A percentile compares a stretch with the other conserved stretches of the same genome.
phyloP scores from a whole-genome alignment of 2,797 vertebrate species.

The Amblyraja radiata region DNA sequence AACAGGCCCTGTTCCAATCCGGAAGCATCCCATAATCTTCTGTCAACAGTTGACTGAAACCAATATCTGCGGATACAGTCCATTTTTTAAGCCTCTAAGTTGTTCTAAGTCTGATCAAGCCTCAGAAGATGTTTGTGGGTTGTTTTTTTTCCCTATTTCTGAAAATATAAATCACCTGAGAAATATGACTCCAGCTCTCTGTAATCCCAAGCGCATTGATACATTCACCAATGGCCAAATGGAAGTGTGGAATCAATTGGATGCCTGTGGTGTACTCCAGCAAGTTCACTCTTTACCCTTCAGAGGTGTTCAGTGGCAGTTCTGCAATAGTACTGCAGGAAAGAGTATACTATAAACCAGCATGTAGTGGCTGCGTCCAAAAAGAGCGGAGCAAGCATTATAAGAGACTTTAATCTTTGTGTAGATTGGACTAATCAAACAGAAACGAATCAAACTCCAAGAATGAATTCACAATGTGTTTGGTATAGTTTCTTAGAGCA shows the following conservation, averaged over 20 bases:
- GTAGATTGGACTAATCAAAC: too few relatives aligned
- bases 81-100: conserved; percentile 11
- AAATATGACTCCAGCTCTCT: background rate
- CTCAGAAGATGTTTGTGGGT: background rate
- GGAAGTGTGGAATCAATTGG: background rate
- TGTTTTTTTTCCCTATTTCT: background rate
- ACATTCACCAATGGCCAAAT: background rate
- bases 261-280: background rate
- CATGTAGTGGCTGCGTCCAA: too few relatives aligned
- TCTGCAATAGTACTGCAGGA: background rate
- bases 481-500: too few relatives aligned
- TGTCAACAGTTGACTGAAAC: background rate
- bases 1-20: background rate
- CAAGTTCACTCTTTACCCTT: background rate
- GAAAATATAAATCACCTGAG: background rate
- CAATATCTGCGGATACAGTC: background rate
- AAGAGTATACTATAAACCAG: too few relatives aligned
- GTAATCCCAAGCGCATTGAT: conserved; percentile 5
- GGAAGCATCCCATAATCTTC: background rate
- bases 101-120: background rate
- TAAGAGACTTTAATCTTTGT: too few relatives aligned
- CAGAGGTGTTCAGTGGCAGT: background rate
- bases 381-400: too few relatives aligned
- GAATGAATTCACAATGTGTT: too few relatives aligned
- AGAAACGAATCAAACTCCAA: too few relatives aligned